Conservation (phyloP, 2,113 vertebrate species). For the Gallinago media region DNA sequence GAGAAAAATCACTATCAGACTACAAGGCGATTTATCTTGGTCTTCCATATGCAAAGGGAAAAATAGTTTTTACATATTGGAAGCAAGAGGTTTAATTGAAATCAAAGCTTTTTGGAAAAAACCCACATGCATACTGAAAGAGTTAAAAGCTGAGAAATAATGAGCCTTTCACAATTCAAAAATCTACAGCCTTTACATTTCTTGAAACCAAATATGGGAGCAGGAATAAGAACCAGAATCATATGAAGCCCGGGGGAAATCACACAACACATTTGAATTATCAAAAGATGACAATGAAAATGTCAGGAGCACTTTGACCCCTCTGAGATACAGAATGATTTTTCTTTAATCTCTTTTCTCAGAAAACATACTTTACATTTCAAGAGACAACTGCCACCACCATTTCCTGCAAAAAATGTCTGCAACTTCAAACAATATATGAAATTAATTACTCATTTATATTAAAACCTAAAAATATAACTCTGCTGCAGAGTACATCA, state of each 20-base stretch:
- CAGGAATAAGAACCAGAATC: constrained; percentile 31
- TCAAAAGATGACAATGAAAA: neutral
- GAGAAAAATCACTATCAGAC: neutral
- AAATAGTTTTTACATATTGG: neutral
- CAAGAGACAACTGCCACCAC: neutral
- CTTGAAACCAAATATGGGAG: constrained; percentile 47
- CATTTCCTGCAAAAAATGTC: neutral
- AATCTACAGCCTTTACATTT: neutral
- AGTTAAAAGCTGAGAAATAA: constrained; percentile 62
- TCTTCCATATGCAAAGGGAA: constrained; percentile 41
- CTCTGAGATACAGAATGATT: neutral
- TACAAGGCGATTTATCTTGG: constrained; percentile 38
- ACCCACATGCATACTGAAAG: neutral
- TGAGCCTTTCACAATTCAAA: constrained; percentile 41
- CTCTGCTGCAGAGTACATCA: neutral
- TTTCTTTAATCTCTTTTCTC: neutral
- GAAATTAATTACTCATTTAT: neutral
- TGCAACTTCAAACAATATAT: neutral
- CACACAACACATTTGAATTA: constrained; percentile 2
- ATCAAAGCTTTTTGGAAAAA: constrained; percentile 41
- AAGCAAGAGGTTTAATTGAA: constrained; percentile 54
- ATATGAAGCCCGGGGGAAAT: neutral
- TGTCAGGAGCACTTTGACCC: neutral
- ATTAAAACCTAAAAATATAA: neutral
- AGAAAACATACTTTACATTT: neutral